A percentile compares a stretch with the other conserved stretches of the same genome.
Conservation (phyloP, 53 echinoderm and acorn worm genomes). For the Arbacia lixula region DNA sequence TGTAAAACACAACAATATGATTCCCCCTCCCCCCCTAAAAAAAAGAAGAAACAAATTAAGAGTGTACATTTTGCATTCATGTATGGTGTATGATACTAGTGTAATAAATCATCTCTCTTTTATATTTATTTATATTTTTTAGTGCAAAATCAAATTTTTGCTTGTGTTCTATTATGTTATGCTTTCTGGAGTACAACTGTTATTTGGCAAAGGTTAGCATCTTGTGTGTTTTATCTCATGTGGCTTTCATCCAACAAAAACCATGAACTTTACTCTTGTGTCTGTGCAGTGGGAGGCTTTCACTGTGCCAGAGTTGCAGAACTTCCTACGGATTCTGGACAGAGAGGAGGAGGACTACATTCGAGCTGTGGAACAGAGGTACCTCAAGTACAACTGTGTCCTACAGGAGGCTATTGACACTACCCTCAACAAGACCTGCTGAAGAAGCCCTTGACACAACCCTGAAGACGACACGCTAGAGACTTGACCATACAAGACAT, state of each 20-base stretch:
- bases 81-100: no score
- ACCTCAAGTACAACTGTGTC: slow-evolving; percentile 71
- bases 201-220: no score
- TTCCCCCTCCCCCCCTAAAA: no score
- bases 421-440: slow-evolving; percentile 9
- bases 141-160: no score
- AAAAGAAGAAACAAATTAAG: no score
- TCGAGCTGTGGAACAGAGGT: slow-evolving; percentile 76
- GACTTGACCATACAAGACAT: neutral
- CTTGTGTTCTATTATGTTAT: no score
- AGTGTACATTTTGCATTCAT: no score
- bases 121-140: no score
- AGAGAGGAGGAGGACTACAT: slow-evolving; percentile 97
- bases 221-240: neutral
- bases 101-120: no score
- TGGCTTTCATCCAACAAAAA: neutral
- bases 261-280: slow-evolving; percentile 3
- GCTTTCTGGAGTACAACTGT: no score
- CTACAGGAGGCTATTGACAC: slow-evolving; percentile 70
- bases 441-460: neutral
- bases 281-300: slow-evolving; percentile 91
- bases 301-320: slow-evolving; percentile 81
- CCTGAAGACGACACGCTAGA: no score
- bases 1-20: no score
- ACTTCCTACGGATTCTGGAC: slow-evolving; percentile 88